Conservation (phyloP, 1,140 invertebrate species). For the Drosophila sp. region DNA sequence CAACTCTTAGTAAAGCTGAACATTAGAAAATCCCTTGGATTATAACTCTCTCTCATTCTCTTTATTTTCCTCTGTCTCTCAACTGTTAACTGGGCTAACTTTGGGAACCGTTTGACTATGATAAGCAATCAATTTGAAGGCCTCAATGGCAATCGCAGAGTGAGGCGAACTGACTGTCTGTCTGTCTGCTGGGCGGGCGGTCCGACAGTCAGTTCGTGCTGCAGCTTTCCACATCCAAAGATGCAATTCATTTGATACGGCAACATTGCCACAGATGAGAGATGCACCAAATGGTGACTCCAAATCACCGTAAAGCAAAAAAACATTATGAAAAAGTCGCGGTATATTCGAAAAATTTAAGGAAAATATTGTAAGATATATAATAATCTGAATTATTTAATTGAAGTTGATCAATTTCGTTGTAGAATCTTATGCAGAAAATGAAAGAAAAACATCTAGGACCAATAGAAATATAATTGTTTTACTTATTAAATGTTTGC, state of each 20-base stretch:
- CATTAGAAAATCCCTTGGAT: too few relatives aligned
- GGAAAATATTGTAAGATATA: too few relatives aligned
- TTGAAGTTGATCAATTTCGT: too few relatives aligned
- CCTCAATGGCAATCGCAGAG: neutral
- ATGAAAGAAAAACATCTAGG: too few relatives aligned
- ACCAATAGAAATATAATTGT: too few relatives aligned
- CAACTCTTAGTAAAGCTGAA: neutral
- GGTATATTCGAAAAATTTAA: neutral
- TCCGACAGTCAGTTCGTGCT: conserved; percentile 74
- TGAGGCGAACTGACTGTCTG: conserved; percentile 3
- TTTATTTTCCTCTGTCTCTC: neutral
- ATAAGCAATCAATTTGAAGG: conserved; percentile 36
- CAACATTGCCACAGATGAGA: conserved; percentile 27
- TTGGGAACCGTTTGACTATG: neutral
- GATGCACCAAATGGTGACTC: conserved; percentile 21
- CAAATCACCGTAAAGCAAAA: conserved; percentile 4
- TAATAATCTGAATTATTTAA: too few relatives aligned
- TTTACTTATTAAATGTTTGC: too few relatives aligned
- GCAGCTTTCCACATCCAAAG: conserved; percentile 31
- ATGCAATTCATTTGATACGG: conserved; percentile 42
- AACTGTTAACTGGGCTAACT: conserved; percentile 9
- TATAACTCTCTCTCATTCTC: too few relatives aligned
- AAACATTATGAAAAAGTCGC: neutral
- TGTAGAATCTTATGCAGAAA: too few relatives aligned
- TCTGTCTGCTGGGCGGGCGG: conserved; percentile 35